A percentile compares a stretch with the other conserved stretches of the same genome.
Conservation (phyloP, 2,888 invertebrate species). For the Ormyrus rosae region DNA sequence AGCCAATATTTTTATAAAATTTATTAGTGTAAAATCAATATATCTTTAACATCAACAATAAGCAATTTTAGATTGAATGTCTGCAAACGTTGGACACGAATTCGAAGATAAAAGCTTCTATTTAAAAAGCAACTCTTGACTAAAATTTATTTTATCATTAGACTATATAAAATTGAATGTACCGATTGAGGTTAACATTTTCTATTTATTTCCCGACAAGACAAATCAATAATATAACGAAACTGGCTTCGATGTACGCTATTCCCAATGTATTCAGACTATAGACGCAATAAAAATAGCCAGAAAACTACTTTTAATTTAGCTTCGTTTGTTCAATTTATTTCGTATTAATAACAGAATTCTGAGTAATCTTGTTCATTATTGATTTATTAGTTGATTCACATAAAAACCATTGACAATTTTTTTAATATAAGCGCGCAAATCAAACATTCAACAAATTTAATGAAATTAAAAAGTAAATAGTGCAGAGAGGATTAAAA, state of each 20-base stretch:
- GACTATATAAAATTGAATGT: slow-evolving; percentile 13
- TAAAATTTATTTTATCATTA: background rate
- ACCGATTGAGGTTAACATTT: slow-evolving; percentile 19
- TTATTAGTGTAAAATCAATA: too few species aligned
- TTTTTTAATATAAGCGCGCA: background rate
- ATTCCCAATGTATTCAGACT: slow-evolving; percentile 2
- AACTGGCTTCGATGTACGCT: slow-evolving; percentile 16
- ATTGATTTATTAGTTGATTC: too few species aligned
- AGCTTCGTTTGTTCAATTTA: background rate
- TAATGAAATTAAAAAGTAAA: too few species aligned
- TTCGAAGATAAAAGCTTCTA: background rate
- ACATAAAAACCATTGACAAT: background rate
- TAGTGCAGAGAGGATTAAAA: too few species aligned
- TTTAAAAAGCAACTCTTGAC: background rate
- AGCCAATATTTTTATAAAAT: too few species aligned
- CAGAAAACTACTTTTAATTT: slow-evolving; percentile 10
- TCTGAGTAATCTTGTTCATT: background rate
- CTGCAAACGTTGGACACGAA: too few species aligned
- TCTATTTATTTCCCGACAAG: slow-evolving; percentile 26
- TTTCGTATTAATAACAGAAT: background rate
- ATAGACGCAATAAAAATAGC: slow-evolving; percentile 18
- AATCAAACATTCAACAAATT: background rate
- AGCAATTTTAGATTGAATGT: too few species aligned
- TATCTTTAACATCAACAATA: too few species aligned
- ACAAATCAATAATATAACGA: slow-evolving; percentile 19